Evolutionary conservation across 1,140 invertebrate species (phyloP).

Genomic region (Bicyclus anynana): DNA sequence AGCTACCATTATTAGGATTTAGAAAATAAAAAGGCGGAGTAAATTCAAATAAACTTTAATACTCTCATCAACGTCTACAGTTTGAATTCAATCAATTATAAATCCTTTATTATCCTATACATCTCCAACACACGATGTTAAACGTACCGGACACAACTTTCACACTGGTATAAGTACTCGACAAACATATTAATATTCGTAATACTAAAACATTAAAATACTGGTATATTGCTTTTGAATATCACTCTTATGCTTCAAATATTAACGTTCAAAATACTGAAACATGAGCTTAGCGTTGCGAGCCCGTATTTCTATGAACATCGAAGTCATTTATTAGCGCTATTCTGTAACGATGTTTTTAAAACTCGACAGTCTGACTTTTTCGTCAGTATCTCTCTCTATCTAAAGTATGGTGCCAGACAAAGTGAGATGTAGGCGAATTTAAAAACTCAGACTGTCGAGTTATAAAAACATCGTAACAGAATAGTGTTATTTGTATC

Average conservation of each 20-base stretch:
- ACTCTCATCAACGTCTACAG: slow-evolving; percentile 60
- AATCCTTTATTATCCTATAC: not conserved
- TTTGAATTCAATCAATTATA: slow-evolving; percentile 35
- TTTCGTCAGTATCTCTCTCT: no score
- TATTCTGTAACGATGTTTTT: no score
- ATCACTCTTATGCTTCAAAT: slow-evolving; percentile 32
- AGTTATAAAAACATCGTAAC: no score
- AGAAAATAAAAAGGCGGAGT: slow-evolving; percentile 39
- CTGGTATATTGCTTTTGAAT: slow-evolving; percentile 53
- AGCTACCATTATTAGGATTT: not conserved
- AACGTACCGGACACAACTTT: not conserved
- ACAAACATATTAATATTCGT: slow-evolving; percentile 22
- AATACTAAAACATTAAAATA: slow-evolving; percentile 42
- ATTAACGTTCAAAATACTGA: not conserved
- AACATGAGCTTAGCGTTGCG: not conserved
- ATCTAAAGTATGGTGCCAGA: no score
- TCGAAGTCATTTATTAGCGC: not conserved
- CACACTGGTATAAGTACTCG: slow-evolving; percentile 2
- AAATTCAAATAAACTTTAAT: slow-evolving; percentile 71
- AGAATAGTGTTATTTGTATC: no score
- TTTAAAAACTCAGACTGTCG: no score
- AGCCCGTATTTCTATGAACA: no score
- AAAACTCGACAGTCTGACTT: no score
- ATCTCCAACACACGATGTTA: not conserved
- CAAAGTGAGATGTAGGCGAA: no score